Evolutionary conservation across 2,113 vertebrate genomes (phyloP).

Genomic region (Callorhinus ursinus): DNA sequence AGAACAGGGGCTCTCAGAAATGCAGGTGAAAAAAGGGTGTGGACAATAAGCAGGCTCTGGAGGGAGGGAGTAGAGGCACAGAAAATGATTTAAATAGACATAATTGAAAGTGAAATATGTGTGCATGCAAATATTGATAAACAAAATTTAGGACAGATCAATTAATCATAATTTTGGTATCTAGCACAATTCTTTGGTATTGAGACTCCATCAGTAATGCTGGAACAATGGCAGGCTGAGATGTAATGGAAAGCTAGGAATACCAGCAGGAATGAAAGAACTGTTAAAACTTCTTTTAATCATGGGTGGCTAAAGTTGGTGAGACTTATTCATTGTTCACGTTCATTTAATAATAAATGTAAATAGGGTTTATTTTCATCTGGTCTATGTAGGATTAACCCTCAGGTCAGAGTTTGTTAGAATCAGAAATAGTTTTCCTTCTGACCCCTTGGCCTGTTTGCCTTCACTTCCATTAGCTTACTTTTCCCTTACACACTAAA

Average conservation of each 20-base stretch:
- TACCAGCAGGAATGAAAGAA: background rate
- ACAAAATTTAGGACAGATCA: background rate
- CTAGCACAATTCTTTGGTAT: background rate
- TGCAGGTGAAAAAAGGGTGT: conserved; percentile 41
- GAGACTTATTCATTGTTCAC: background rate
- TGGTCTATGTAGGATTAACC: background rate
- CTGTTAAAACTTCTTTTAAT: background rate
- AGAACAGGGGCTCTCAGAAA: background rate
- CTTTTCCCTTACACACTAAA: background rate
- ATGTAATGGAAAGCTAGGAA: background rate
- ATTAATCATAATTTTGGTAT: background rate
- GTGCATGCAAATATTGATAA: background rate
- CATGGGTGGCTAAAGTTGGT: background rate
- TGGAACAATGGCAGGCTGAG: conserved; percentile 13
- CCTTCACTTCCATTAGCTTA: background rate
- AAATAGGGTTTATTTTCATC: conserved; percentile 26
- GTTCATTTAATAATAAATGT: background rate
- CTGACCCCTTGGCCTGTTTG: background rate
- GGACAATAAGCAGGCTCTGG: background rate
- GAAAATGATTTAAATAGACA: conserved; percentile 15
- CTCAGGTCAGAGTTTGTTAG: background rate
- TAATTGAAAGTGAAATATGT: background rate
- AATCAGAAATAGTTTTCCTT: background rate
- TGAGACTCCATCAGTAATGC: background rate
- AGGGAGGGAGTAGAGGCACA: background rate